These are phyloP conservation scores for Neelides sp. DNA, from an alignment of 1,140 invertebrate species.

Conservation along the genomic window DNA sequence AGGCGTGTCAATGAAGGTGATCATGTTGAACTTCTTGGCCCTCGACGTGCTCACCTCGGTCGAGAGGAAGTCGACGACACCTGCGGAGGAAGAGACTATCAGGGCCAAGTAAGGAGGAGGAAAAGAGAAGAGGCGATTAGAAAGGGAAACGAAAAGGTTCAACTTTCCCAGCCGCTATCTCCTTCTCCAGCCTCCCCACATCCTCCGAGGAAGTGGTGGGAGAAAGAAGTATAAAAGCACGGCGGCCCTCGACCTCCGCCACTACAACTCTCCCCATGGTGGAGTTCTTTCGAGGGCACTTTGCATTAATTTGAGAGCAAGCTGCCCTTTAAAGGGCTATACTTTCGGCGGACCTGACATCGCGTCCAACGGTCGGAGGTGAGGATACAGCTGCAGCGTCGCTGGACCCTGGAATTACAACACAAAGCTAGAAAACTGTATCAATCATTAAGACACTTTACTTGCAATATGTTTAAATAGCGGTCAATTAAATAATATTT, in stretches of 20 bases:
- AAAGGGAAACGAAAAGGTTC: not conserved
- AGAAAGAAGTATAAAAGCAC: not conserved
- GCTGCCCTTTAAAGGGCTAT: conserved; percentile 38
- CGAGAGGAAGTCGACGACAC: conserved; percentile 45
- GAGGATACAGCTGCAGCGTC: conserved; percentile 48
- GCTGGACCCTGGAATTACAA: conserved; percentile 43
- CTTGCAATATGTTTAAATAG: no score
- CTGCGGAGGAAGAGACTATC: conserved; percentile 33
- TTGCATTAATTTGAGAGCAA: conserved; percentile 37
- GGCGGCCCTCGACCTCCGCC: not conserved
- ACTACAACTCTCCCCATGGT: conserved; percentile 33
- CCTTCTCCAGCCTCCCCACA: no score
- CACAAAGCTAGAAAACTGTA: no score
- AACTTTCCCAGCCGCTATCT: not conserved
- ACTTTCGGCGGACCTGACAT: conserved; percentile 39
- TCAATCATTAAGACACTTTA: not conserved
- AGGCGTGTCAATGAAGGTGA: conserved; percentile 51
- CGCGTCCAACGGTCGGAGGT: conserved; percentile 44
- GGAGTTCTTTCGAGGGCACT: conserved; percentile 53
- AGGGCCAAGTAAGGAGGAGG: not conserved
- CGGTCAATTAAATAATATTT: no score
- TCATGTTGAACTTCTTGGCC: conserved; percentile 47
- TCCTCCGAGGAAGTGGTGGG: not conserved
- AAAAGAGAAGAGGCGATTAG: not conserved
- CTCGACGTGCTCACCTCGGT: conserved; percentile 50